Conservation (phyloP, 2,888 invertebrate genomes). For the Cancer borealis region DNA sequence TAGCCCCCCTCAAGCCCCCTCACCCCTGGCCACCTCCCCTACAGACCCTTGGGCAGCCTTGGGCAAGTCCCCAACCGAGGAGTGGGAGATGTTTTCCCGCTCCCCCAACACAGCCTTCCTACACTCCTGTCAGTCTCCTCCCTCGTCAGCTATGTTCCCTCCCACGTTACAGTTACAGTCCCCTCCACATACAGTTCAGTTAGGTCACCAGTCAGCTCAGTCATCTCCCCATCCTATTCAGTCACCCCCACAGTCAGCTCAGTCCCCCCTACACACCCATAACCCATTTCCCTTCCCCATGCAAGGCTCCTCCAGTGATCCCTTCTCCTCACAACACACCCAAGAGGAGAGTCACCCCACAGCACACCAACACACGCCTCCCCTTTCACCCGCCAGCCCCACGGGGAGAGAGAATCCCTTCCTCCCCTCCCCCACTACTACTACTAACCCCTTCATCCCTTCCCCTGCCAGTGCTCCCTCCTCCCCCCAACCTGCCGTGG, state of each 20-base stretch:
- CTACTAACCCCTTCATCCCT: background rate
- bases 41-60: slow-evolving; percentile 48
- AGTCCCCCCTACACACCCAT: background rate
- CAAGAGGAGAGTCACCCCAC: background rate
- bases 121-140: slow-evolving; percentile 70
- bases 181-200: background rate
- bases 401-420: background rate
- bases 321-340: background rate
- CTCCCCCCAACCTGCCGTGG: background rate
- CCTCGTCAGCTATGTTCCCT: slow-evolving; percentile 8
- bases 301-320: background rate
- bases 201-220: background rate
- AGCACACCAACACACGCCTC: background rate
- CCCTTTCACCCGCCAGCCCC: background rate
- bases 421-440: background rate
- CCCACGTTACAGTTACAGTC: background rate
- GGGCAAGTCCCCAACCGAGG: slow-evolving; percentile 56
- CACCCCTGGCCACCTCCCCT: slow-evolving; percentile 64
- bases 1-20: slow-evolving; percentile 53
- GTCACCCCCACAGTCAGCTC: background rate
- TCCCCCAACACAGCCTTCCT: slow-evolving; percentile 71
- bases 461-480: background rate
- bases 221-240: background rate
- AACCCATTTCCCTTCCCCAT: background rate
- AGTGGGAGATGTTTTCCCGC: slow-evolving; percentile 25